Evolutionary conservation across 2,113 vertebrate species (phyloP).

Genomic region (Thunnus maccoyii): DNA sequence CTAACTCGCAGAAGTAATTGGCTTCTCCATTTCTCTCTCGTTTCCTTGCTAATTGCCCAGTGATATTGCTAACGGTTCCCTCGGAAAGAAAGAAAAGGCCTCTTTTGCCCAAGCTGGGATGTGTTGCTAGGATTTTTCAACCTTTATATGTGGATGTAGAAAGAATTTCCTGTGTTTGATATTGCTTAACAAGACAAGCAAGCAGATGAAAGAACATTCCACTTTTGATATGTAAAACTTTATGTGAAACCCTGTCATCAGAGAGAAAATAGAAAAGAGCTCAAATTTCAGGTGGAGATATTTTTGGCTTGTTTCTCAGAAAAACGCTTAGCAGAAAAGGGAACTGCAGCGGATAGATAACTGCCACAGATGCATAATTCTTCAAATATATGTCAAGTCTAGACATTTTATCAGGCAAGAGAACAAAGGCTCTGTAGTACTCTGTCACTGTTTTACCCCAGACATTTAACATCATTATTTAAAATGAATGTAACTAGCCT

Average conservation of each 20-base stretch:
- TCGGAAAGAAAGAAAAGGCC: slow-evolving; percentile 80
- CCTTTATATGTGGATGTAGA: slow-evolving; percentile 70
- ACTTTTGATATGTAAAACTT: slow-evolving; percentile 80
- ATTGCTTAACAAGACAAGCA: slow-evolving; percentile 72
- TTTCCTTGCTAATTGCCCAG: slow-evolving; percentile 88
- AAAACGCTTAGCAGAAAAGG: slow-evolving; percentile 51
- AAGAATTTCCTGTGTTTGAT: slow-evolving; percentile 76
- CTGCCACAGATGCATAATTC: slow-evolving; percentile 28
- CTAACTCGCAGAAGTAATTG: slow-evolving; percentile 90
- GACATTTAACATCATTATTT: neutral
- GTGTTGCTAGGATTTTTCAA: slow-evolving; percentile 75
- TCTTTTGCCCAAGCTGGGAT: slow-evolving; percentile 77
- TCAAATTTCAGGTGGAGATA: slow-evolving; percentile 73
- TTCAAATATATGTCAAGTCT: slow-evolving; percentile 25
- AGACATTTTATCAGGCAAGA: slow-evolving; percentile 22
- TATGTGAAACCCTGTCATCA: slow-evolving; percentile 63
- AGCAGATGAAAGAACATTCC: slow-evolving; percentile 69
- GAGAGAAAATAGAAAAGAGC: slow-evolving; percentile 71
- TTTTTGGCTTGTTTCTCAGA: slow-evolving; percentile 72
- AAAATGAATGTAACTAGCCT: too few species aligned
- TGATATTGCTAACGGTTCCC: slow-evolving; percentile 87
- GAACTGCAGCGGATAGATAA: slow-evolving; percentile 22
- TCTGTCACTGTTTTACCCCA: neutral
- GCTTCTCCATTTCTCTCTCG: slow-evolving; percentile 88
- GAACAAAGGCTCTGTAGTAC: slow-evolving; percentile 8